Evolutionary conservation across 2,113 vertebrate genomes (phyloP), one percentile per base, ranked within the genome.

Genomic region (Felis chaus): DNA sequence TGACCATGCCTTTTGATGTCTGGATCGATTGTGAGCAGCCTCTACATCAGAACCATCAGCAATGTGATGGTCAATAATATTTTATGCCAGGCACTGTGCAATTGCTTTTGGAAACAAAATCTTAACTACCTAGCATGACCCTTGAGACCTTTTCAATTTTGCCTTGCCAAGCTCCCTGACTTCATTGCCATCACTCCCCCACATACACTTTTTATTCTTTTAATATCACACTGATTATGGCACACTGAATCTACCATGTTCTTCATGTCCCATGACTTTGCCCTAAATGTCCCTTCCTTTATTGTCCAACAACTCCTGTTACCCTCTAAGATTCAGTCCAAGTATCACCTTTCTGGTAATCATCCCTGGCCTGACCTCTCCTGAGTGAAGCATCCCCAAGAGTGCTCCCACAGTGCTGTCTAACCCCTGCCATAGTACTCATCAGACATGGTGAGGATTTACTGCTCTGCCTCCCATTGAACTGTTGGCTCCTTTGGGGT

Each of bases 101-200:
- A 63, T 63, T 83, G 69, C 55, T 84, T 91, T 95, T 74, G 53
- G 86, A 93, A 97, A 88, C 9, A 88, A 33, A 71, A 90, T 73
- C 85, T 95, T 79, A 92, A 86, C 45, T 97, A 5, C 65, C 81
- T 65, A 63, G 18, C 12, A 5, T 74, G 45, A 92, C n/a, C 57
- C n/a, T 86, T 65, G 53, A 82, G 39, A 90, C 12, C 18, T 83
- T 93, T 93, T 79, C 74, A 53, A 1, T 88, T 90, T 93, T 87
- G 39, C 15, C 48, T 50, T 88, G 16, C 85, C 55, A 79, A 11
- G 63, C n/a, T 95, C 41, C n/a, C 79, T 76, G 89, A 94, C 36
- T 41, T 89, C 29, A 66, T 82, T 63, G 69, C 96, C 85, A 81
- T 90, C 73, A 53, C 5, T 55, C 36, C 31, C 9, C 65, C 74